phyloP scores from a whole-genome alignment of 2,113 vertebrate species.

The Casuarius casuarius region DNA sequence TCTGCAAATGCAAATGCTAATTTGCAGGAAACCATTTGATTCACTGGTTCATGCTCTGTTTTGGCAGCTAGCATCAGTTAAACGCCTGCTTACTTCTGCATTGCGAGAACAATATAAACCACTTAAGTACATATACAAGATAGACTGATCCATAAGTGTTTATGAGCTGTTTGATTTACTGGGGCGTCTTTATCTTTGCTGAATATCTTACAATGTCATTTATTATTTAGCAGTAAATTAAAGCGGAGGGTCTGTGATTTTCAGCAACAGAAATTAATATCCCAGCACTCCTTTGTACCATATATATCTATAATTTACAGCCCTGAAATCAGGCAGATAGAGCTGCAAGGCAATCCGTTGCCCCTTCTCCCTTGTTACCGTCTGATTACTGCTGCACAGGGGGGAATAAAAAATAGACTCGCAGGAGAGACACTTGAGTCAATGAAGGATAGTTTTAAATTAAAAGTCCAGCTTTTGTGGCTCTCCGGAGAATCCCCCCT shows the following conservation, averaged over 20 bases:
- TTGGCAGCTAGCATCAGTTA: constrained; percentile 60
- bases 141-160: constrained; percentile 54
- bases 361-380: constrained; percentile 28
- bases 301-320: constrained; percentile 61
- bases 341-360: background rate
- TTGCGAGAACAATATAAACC: constrained; percentile 56
- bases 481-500: background rate
- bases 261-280: constrained; percentile 65
- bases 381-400: constrained; percentile 25
- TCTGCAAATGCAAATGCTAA: constrained; percentile 20
- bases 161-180: constrained; percentile 68
- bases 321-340: background rate
- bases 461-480: constrained; percentile 25
- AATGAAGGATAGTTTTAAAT: constrained; percentile 45
- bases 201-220: constrained; percentile 56
- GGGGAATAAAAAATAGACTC: constrained; percentile 25
- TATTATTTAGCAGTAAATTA: constrained; percentile 74
- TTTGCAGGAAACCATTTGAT: constrained; percentile 34
- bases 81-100: constrained; percentile 60
- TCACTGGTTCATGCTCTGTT: constrained; percentile 40
- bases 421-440: background rate
- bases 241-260: constrained; percentile 56
- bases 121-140: constrained; percentile 58
- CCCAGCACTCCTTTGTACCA: background rate
- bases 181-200: constrained; percentile 41